A percentile compares a stretch with the other conserved stretches of the same genome.
phyloP scores from a whole-genome alignment of 2,888 invertebrate genomes.

The Agonopterix alstromeriana region DNA sequence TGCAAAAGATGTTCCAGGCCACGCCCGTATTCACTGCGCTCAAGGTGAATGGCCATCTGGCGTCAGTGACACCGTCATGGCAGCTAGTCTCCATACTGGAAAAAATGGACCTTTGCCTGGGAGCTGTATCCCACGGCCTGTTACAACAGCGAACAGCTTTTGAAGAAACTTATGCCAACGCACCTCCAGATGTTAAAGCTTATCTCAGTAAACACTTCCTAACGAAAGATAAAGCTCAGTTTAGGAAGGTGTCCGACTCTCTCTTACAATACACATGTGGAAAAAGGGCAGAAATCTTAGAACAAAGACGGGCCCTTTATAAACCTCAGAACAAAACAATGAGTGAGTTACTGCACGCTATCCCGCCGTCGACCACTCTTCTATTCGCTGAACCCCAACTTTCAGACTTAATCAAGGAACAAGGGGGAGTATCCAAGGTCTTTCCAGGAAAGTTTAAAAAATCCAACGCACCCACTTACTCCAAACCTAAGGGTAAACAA shows the following conservation, averaged over 20 bases:
- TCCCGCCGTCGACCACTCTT: conserved; percentile 14
- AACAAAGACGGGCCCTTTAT: conserved; percentile 4
- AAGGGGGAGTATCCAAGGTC: conserved; percentile 10
- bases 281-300: no score
- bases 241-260: conserved; percentile 8
- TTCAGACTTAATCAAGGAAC: conserved; percentile 10
- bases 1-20: conserved; percentile 4
- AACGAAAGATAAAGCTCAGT: background rate
- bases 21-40: conserved; percentile 2
- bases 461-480: background rate
- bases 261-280: no score
- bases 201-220: background rate
- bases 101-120: conserved; percentile 1
- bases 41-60: conserved; percentile 4
- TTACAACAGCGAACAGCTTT: background rate
- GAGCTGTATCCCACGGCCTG: conserved; percentile 2
- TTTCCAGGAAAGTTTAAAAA: conserved; percentile 7
- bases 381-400: conserved; percentile 12
- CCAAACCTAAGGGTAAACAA: background rate
- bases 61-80: conserved; percentile 2
- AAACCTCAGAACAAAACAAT: conserved; percentile 10
- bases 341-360: conserved; percentile 9
- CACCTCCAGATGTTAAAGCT: background rate
- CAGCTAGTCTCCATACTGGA: conserved; percentile 1
- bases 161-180: background rate